phyloP scores from a whole-genome alignment of 2,888 invertebrate genomes.

The Lordiphosa andalusiaca region DNA sequence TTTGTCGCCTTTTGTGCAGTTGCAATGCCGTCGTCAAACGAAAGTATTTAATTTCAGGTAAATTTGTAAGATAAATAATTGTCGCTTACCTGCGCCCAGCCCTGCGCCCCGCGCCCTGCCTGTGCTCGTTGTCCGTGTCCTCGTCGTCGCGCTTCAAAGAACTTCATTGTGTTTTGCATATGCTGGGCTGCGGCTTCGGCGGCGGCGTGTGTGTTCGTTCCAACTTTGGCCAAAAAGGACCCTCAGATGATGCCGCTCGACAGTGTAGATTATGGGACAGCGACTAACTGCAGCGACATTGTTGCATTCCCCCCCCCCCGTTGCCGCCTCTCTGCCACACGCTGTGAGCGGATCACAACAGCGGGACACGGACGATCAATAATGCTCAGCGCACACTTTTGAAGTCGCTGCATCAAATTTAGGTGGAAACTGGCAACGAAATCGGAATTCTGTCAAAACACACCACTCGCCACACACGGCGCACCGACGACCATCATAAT shows the following conservation, averaged over 20 bases:
- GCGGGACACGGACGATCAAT: slow-evolving; percentile 70
- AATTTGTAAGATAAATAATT: slow-evolving; percentile 75
- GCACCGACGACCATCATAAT: slow-evolving; percentile 36
- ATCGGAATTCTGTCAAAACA: slow-evolving; percentile 58
- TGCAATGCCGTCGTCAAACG: slow-evolving; percentile 38
- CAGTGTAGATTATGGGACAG: slow-evolving; percentile 51
- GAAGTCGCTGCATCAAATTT: slow-evolving; percentile 61
- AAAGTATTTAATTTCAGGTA: slow-evolving; percentile 73
- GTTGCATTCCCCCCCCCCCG: slow-evolving; percentile 29
- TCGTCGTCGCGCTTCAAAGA: slow-evolving; percentile 61
- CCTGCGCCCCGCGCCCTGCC: slow-evolving; percentile 20
- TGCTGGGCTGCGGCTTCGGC: slow-evolving; percentile 4
- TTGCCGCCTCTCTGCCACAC: slow-evolving; percentile 25
- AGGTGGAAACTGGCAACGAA: slow-evolving; percentile 48
- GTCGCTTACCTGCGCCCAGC: slow-evolving; percentile 58
- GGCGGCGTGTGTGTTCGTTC: slow-evolving; percentile 33
- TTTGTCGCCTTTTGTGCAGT: slow-evolving; percentile 67
- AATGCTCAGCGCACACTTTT: slow-evolving; percentile 59
- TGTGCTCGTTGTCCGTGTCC: slow-evolving; percentile 18
- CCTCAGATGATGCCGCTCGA: slow-evolving; percentile 36
- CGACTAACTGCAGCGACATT: slow-evolving; percentile 51
- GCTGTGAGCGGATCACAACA: slow-evolving; percentile 75
- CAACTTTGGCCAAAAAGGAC: slow-evolving; percentile 40
- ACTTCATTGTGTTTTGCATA: slow-evolving; percentile 73
- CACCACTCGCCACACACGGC: slow-evolving; percentile 64